phyloP scores from a whole-genome alignment of 2,797 vertebrate genomes.

The Pangasius krempfi region DNA sequence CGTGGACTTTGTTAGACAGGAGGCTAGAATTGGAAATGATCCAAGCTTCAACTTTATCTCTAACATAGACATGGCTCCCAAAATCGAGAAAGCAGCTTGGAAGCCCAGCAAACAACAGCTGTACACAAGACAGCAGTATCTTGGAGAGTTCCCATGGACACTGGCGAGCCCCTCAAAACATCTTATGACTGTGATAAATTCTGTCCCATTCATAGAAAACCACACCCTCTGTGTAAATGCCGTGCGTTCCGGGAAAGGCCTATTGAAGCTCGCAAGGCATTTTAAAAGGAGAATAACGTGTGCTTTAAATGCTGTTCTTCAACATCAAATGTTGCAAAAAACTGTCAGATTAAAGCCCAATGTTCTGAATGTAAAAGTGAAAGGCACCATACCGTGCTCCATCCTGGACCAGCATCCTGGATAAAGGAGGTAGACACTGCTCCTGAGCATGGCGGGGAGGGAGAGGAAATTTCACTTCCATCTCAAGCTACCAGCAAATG shows the following conservation, averaged over 20 bases:
- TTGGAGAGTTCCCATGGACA: neutral
- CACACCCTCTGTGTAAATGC: conserved; percentile 45
- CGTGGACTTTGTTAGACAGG: neutral
- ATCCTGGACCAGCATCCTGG: conserved; percentile 28
- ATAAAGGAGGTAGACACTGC: neutral
- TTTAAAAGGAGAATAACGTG: conserved; percentile 46
- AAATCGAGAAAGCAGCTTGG: conserved; percentile 28
- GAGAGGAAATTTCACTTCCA: neutral
- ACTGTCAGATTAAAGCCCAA: conserved; percentile 36
- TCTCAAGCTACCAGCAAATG: neutral
- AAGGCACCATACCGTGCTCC: conserved; percentile 21
- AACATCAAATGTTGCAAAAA: conserved; percentile 24
- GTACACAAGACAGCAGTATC: conserved; percentile 22
- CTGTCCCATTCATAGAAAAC: conserved; percentile 43
- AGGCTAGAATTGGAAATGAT: neutral
- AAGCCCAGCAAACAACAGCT: conserved; percentile 42
- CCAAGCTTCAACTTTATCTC: conserved; percentile 26
- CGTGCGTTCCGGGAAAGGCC: conserved; percentile 33
- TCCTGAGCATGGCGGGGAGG: conserved; percentile 38
- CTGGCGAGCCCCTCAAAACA: neutral
- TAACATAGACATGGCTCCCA: neutral
- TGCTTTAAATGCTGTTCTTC: conserved; percentile 51
- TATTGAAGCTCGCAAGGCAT: conserved; percentile 4
- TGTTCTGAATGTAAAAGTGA: conserved; percentile 40
- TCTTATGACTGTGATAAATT: neutral